Percentiles rank a stretch among this genome's conserved stretches.
These are phyloP conservation scores for Phyllotis vaccarum DNA, from an alignment of 2,797 vertebrate species.

Conservation along the genomic window DNA sequence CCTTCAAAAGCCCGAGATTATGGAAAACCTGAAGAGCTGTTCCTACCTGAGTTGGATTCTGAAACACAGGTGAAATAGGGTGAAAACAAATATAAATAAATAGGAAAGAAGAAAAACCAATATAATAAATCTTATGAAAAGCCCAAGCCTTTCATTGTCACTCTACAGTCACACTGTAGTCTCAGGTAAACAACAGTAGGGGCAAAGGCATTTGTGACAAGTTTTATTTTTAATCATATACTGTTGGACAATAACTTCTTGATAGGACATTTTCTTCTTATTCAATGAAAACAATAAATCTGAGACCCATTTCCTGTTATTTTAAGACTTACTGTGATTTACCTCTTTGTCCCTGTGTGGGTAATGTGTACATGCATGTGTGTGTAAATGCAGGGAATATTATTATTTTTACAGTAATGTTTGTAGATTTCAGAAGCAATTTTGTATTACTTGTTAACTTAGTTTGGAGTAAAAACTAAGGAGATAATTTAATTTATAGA, in stretches of 20 bases:
- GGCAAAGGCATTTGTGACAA: conserved; percentile 34
- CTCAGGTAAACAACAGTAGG: conserved; percentile 50
- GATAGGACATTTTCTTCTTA: background rate
- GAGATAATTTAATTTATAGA: background rate
- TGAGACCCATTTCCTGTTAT: conserved; percentile 1
- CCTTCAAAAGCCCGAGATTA: conserved; percentile 95
- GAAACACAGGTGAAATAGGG: conserved; percentile 46
- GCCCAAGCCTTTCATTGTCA: background rate
- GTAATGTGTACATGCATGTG: background rate
- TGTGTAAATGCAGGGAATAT: background rate
- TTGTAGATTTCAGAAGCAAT: background rate
- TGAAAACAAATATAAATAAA: conserved; percentile 56
- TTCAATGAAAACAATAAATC: conserved; percentile 13
- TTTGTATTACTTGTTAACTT: background rate
- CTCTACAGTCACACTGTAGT: conserved; percentile 21
- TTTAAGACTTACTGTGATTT: background rate
- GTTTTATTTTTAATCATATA: conserved; percentile 36
- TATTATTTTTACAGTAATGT: background rate
- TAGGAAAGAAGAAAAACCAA: background rate
- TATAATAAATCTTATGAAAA: conserved; percentile 14
- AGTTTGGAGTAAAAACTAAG: background rate
- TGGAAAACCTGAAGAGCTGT: conserved; percentile 98
- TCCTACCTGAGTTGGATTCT: conserved; percentile 98
- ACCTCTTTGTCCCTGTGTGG: background rate
- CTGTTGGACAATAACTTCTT: background rate